Conservation (phyloP, 2,888 invertebrate species). For the Cyrtodaria siliqua region DNA sequence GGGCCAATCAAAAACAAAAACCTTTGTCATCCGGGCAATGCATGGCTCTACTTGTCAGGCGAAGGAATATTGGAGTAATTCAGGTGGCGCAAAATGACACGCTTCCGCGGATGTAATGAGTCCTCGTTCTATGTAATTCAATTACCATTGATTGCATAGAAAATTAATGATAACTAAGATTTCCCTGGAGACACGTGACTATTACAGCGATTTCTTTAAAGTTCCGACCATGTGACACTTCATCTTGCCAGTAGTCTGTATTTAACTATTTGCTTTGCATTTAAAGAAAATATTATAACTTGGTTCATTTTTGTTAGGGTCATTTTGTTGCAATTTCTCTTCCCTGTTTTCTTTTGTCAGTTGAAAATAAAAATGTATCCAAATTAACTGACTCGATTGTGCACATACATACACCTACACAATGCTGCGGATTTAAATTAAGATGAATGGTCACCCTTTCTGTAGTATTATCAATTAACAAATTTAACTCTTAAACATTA, state of each 20-base stretch:
- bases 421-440: too few species aligned
- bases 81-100: conserved; percentile 59
- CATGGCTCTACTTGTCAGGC: conserved; percentile 37
- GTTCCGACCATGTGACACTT: conserved; percentile 31
- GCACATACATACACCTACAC: too few species aligned
- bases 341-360: too few species aligned
- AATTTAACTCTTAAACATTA: too few species aligned
- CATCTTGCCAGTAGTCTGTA: not conserved
- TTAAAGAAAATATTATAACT: too few species aligned
- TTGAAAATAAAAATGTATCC: too few species aligned
- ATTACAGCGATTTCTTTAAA: conserved; percentile 25
- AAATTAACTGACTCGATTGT: too few species aligned
- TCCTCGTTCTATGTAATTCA: conserved; percentile 58
- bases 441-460: too few species aligned
- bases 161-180: conserved; percentile 57
- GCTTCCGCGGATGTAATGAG: conserved; percentile 55
- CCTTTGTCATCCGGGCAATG: conserved; percentile 42
- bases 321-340: too few species aligned
- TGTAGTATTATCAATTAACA: too few species aligned
- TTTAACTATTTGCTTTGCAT: too few species aligned
- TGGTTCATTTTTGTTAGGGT: too few species aligned
- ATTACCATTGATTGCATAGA: conserved; percentile 62
- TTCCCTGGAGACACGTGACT: conserved; percentile 55
- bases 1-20: conserved; percentile 22
- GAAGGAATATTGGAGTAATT: conserved; percentile 41